A percentile compares a stretch with the other conserved stretches of the same genome.
phyloP scores from a whole-genome alignment of 92 coral and sea anemone species.

The Porites rus region DNA sequence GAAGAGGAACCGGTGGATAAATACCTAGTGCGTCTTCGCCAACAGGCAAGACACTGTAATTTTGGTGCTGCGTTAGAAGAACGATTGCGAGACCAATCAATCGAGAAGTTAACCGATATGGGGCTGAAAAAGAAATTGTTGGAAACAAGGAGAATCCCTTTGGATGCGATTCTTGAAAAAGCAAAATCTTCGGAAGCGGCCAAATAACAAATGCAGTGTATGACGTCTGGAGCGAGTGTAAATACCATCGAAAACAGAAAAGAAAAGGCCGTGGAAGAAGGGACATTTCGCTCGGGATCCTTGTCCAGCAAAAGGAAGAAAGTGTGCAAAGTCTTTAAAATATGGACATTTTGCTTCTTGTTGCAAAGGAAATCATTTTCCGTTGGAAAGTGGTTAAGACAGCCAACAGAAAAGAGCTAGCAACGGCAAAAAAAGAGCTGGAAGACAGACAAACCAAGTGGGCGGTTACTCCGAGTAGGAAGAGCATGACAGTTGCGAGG shows the following conservation, averaged over 20 bases:
- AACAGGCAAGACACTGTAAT: slow-evolving; percentile 68
- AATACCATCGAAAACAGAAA: not conserved
- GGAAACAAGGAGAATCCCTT: slow-evolving; percentile 59
- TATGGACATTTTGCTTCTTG: not conserved
- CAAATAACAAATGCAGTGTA: slow-evolving; percentile 41
- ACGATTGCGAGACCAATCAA: slow-evolving; percentile 47
- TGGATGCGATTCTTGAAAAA: slow-evolving; percentile 52
- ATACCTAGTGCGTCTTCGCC: slow-evolving; percentile 42
- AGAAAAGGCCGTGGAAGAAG: not conserved
- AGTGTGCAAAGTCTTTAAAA: not conserved
- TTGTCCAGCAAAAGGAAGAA: no score
- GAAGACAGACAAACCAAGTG: not conserved
- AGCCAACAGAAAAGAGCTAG: not conserved
- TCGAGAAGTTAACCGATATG: slow-evolving; percentile 46
- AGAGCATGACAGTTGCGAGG: not conserved
- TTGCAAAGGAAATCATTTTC: no score
- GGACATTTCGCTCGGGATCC: not conserved
- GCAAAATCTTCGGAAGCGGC: slow-evolving; percentile 69
- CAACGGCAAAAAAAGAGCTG: not conserved
- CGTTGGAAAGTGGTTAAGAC: not conserved
- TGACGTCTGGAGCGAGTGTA: slow-evolving; percentile 32
- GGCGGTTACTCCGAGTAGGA: not conserved
- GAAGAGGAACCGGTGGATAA: slow-evolving; percentile 73
- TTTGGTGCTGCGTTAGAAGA: slow-evolving; percentile 63
- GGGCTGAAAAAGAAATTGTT: slow-evolving; percentile 55